Percentiles rank a stretch among this genome's conserved stretches.
phyloP scores from a whole-genome alignment of 2,888 invertebrate species.

The Phlogophora meticulosa region DNA sequence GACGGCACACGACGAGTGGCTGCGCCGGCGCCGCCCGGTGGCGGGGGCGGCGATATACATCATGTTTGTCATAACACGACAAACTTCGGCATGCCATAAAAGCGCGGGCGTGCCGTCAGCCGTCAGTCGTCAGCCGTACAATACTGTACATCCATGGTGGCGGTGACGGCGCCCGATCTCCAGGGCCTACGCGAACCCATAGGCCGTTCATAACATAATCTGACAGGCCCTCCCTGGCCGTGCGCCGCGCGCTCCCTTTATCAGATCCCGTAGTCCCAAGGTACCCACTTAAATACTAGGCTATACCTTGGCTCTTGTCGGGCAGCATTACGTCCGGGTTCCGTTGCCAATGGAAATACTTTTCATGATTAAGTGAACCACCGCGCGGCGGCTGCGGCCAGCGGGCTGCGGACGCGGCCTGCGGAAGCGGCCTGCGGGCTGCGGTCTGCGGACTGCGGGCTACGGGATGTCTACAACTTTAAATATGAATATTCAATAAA shows the following conservation, averaged over 20 bases:
- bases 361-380: no score
- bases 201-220: background rate
- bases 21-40: background rate
- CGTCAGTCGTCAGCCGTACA: no score
- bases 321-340: constrained; percentile 10
- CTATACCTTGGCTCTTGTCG: constrained; percentile 20
- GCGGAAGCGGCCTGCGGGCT: no score
- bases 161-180: background rate
- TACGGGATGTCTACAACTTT: no score
- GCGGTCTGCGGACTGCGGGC: no score
- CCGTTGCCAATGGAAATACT: background rate
- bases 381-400: no score
- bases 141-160: no score
- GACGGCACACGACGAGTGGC: constrained; percentile 11
- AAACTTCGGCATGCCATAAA: background rate
- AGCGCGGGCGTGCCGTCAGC: background rate
- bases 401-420: no score
- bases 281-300: no score
- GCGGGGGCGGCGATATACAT: background rate
- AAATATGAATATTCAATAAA: constrained; percentile 3
- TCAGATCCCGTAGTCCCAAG: no score
- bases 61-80: constrained; percentile 4
- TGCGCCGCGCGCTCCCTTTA: background rate
- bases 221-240: background rate
- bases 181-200: background rate